Conservation (phyloP, 1,140 invertebrate species). For the Rhopalosiphum maidis region DNA sequence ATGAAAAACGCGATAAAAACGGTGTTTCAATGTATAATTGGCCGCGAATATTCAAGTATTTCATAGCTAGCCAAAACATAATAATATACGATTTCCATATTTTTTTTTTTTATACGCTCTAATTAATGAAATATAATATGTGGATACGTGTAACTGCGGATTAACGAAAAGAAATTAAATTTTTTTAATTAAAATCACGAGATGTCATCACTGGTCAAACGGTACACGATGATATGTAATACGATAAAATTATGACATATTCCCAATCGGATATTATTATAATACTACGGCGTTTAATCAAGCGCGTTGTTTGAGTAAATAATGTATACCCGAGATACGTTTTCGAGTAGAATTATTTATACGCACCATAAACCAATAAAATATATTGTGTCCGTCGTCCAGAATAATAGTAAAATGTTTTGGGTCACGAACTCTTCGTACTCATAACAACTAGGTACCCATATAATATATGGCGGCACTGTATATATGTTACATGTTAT, state of each 20-base stretch:
- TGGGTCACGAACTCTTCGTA: background rate
- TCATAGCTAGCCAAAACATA: background rate
- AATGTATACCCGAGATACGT: background rate
- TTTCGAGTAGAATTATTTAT: background rate
- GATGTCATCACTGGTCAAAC: background rate
- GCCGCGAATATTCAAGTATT: background rate
- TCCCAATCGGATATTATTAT: background rate
- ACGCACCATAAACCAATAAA: background rate
- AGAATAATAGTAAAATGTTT: conserved; percentile 11
- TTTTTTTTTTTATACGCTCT: background rate
- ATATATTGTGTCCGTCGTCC: background rate
- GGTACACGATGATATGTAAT: background rate
- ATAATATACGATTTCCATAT: background rate
- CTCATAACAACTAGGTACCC: background rate
- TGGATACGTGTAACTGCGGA: background rate
- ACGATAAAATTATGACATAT: too few species aligned
- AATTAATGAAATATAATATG: background rate
- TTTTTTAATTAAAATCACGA: background rate
- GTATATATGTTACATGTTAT: background rate
- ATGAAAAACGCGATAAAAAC: conserved; percentile 10
- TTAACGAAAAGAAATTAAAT: background rate
- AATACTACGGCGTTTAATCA: background rate
- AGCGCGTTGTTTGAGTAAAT: background rate
- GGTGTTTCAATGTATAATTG: background rate
- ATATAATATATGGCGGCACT: background rate